Conservation (phyloP, 1,140 invertebrate genomes). For the Aradophagus sp. region DNA sequence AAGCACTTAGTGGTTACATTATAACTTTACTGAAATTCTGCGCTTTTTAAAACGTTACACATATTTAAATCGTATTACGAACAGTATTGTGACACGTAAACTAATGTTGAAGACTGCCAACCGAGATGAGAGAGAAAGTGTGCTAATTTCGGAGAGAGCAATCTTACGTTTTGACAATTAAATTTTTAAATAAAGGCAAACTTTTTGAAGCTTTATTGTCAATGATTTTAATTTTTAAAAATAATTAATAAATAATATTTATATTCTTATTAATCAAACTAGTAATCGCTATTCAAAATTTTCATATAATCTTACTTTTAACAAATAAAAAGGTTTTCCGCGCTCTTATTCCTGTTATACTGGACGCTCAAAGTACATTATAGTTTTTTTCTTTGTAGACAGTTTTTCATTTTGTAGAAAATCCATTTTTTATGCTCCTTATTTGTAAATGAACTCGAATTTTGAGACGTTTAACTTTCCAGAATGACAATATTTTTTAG, state of each 20-base stretch:
- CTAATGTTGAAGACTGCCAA: constrained; percentile 68
- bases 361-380: constrained; percentile 51
- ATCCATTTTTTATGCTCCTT: constrained; percentile 14
- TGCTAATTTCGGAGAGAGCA: constrained; percentile 47
- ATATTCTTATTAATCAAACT: constrained; percentile 13
- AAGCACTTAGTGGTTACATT: constrained; percentile 47
- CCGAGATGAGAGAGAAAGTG: constrained; percentile 56
- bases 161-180: constrained; percentile 38
- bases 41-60: constrained; percentile 58
- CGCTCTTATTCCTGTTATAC: constrained; percentile 55
- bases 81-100: constrained; percentile 72
- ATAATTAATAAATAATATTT: constrained; percentile 5
- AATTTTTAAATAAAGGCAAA: constrained; percentile 26
- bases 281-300: no score
- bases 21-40: constrained; percentile 63
- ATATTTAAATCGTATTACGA: constrained; percentile 71
- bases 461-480: constrained; percentile 9
- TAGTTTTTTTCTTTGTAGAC: constrained; percentile 15
- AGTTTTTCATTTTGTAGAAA: constrained; percentile 10
- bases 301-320: no score
- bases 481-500: constrained; percentile 22
- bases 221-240: constrained; percentile 7
- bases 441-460: constrained; percentile 16
- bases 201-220: constrained; percentile 19
- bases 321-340: constrained; percentile 59